Conservation (phyloP, 1,140 invertebrate genomes). For the Microplitis demolitor region DNA sequence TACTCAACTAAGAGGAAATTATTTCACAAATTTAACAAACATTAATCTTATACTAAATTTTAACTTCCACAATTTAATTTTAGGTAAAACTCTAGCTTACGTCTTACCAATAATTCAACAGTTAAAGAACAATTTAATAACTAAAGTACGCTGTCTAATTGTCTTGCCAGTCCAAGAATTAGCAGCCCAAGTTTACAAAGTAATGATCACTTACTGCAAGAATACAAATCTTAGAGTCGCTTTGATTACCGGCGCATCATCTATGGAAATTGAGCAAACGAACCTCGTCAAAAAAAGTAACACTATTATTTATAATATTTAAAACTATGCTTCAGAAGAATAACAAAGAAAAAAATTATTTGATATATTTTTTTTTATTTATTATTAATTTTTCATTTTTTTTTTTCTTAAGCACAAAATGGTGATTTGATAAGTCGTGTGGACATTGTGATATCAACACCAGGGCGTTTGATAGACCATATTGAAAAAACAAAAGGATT, state of each 20-base stretch:
- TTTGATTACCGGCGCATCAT: conserved; percentile 73
- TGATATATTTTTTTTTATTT: not conserved
- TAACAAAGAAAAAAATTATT: not conserved
- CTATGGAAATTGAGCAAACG: conserved; percentile 77
- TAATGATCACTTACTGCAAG: conserved; percentile 76
- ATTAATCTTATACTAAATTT: too few relatives aligned
- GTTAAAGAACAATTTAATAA: conserved; percentile 52
- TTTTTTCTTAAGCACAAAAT: conserved; percentile 57
- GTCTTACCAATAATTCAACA: conserved; percentile 89
- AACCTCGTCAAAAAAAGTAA: conserved; percentile 69
- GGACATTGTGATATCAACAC: conserved; percentile 93
- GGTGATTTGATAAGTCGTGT: conserved; percentile 65
- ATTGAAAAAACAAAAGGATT: conserved; percentile 88
- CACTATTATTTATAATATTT: too few relatives aligned
- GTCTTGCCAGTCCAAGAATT: conserved; percentile 92
- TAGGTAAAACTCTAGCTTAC: conserved; percentile 89
- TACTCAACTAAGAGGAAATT: too few relatives aligned
- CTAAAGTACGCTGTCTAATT: conserved; percentile 79
- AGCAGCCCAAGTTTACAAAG: conserved; percentile 85
- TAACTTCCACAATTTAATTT: not conserved
- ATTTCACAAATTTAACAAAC: too few relatives aligned
- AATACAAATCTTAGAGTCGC: conserved; percentile 76
- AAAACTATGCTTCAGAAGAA: too few relatives aligned
- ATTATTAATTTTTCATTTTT: conserved; percentile 15
- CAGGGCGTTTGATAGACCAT: conserved; percentile 91